A percentile compares a stretch with the other conserved stretches of the same genome.
Conservation (phyloP, 2,113 vertebrate genomes). For the Oceanodroma tethys region DNA sequence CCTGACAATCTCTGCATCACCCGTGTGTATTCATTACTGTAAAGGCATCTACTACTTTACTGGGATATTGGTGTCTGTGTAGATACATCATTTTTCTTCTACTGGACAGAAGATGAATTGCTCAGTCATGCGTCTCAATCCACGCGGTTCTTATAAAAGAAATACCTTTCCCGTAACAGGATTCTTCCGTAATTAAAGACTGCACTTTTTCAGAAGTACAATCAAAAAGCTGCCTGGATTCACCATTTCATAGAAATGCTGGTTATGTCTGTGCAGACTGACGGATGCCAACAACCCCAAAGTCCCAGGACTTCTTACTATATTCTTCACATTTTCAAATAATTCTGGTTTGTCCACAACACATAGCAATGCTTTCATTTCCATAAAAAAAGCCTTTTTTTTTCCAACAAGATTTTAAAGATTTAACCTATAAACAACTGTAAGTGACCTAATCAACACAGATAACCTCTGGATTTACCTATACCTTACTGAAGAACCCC, state of each 20-base stretch:
- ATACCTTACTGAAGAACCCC: background rate
- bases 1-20: background rate
- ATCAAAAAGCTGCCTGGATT: background rate
- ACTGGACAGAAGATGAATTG: background rate
- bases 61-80: background rate
- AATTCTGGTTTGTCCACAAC: background rate
- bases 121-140: background rate
- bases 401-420: background rate
- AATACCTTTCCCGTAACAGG: background rate
- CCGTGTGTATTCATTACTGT: background rate
- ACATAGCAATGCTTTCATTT: background rate
- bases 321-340: background rate
- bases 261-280: background rate
- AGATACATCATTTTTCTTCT: background rate
- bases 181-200: background rate
- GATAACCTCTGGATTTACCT: background rate
- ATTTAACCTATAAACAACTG: background rate
- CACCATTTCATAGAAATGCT: background rate
- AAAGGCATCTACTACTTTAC: background rate
- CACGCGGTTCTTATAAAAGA: background rate
- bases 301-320: background rate
- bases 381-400: background rate
- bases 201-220: background rate
- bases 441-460: background rate
- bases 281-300: background rate